Evolutionary conservation across 35 echinoderm and acorn worm species (phyloP).

Genomic region (Nesometra sesokonis): DNA sequence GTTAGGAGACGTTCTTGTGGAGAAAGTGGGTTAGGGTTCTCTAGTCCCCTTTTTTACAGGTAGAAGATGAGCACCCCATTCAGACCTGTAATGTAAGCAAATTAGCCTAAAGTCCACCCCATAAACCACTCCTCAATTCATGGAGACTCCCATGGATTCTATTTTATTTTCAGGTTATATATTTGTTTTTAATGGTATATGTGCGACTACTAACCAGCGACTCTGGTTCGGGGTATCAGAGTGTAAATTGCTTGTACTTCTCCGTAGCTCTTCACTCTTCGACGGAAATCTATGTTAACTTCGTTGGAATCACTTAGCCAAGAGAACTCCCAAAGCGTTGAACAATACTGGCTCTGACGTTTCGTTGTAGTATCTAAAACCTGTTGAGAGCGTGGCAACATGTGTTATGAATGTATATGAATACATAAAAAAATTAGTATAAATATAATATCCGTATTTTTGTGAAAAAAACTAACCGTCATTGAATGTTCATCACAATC

Average conservation of each 20-base stretch:
- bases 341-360: background rate
- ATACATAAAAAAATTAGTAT: background rate
- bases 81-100: too few species aligned
- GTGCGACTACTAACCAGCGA: too few species aligned
- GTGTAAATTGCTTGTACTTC: background rate
- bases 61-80: too few species aligned
- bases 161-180: too few species aligned
- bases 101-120: too few species aligned
- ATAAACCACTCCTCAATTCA: too few species aligned
- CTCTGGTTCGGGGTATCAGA: background rate
- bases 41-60: too few species aligned
- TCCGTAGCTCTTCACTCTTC: background rate
- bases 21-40: too few species aligned
- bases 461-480: background rate
- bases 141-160: too few species aligned
- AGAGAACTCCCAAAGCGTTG: background rate
- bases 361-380: background rate
- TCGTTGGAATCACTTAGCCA: background rate
- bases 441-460: background rate
- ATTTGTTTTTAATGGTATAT: too few species aligned
- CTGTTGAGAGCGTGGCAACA: background rate
- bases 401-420: background rate
- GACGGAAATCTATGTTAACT: background rate
- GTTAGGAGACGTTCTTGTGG: too few species aligned
- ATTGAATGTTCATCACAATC: background rate